Conservation (phyloP, 2,888 invertebrate species). For the Chrysolina americana region DNA sequence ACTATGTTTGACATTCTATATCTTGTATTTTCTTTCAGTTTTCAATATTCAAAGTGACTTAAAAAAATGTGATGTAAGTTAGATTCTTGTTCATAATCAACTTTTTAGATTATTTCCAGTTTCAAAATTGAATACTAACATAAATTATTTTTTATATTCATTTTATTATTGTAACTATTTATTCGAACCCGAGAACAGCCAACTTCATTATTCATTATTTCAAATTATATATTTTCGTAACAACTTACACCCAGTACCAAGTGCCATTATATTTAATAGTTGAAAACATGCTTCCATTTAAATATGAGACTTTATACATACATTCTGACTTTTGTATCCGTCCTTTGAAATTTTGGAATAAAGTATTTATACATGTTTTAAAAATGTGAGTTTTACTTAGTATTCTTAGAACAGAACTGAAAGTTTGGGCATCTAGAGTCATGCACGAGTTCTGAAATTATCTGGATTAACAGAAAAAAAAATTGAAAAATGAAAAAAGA, state of each 20-base stretch:
- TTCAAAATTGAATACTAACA: not conserved
- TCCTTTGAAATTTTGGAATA: slow-evolving; percentile 41
- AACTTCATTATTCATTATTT: not conserved
- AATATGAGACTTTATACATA: slow-evolving; percentile 31
- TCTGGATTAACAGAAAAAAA: not conserved
- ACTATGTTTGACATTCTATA: too few relatives aligned
- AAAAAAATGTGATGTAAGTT: too few relatives aligned
- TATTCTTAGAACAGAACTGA: too few relatives aligned
- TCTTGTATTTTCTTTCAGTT: too few relatives aligned
- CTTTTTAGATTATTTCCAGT: not conserved
- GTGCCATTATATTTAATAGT: slow-evolving; percentile 20
- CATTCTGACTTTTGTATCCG: slow-evolving; percentile 42
- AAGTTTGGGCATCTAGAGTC: too few relatives aligned
- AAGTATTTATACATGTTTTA: slow-evolving; percentile 47
- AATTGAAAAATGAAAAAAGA: not conserved
- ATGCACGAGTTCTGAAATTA: not conserved
- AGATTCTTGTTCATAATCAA: too few relatives aligned
- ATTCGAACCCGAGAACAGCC: not conserved
- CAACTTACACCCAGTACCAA: slow-evolving; percentile 10
- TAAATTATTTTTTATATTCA: slow-evolving; percentile 5
- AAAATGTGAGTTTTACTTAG: slow-evolving; percentile 21
- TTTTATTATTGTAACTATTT: not conserved
- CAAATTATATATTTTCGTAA: slow-evolving; percentile 6
- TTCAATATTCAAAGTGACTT: too few relatives aligned
- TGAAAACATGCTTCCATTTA: slow-evolving; percentile 24